These are phyloP conservation scores for Chaetophractus vellerosus DNA, from an alignment of 2,797 vertebrate genomes.

Conservation along the genomic window DNA sequence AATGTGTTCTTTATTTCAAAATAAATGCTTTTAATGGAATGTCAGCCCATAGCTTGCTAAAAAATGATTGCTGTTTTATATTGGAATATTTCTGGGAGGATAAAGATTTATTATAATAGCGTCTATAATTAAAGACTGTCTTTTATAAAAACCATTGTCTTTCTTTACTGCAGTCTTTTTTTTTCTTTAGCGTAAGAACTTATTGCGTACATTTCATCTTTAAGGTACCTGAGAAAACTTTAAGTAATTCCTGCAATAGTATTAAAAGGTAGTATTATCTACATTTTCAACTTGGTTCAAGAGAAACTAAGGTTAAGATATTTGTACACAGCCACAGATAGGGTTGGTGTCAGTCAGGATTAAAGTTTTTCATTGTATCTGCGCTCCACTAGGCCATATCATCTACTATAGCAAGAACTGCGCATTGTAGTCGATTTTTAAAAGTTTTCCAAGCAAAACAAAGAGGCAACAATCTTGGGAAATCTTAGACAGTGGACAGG, in stretches of 20 bases:
- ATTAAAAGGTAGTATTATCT: not conserved
- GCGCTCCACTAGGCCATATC: not conserved
- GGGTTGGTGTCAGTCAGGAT: not conserved
- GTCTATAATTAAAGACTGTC: not conserved
- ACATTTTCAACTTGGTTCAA: not conserved
- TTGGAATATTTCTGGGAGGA: not conserved
- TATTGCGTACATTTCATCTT: not conserved
- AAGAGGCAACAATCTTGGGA: not conserved
- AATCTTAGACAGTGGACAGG: not conserved
- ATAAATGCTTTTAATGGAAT: not conserved
- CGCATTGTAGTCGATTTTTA: not conserved
- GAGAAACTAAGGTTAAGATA: not conserved
- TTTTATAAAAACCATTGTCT: not conserved
- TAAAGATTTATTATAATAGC: not conserved
- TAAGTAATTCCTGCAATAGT: not conserved
- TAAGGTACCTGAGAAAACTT: not conserved
- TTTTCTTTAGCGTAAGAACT: not conserved
- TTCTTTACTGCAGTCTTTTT: not conserved
- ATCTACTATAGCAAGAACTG: not conserved
- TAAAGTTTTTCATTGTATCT: not conserved
- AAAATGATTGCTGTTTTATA: not conserved
- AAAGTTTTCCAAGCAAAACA: not conserved
- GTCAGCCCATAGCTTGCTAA: not conserved
- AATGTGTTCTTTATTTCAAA: not conserved
- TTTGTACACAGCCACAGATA: fast-evolving